Evolutionary conservation across 1,140 invertebrate genomes (phyloP).

Genomic region (Bathynomus jamesi): DNA sequence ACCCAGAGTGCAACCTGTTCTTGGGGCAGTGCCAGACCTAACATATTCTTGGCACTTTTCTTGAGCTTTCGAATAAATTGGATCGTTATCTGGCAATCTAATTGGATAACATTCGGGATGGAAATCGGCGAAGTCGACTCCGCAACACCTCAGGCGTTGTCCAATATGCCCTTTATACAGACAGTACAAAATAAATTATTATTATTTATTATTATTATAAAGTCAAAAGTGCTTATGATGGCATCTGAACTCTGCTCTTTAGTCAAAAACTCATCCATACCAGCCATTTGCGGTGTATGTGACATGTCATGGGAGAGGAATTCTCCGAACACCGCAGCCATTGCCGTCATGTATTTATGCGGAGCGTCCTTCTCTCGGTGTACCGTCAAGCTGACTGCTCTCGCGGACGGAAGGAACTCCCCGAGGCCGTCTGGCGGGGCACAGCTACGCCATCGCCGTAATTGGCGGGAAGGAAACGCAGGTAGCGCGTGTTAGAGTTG

Average conservation of each 20-base stretch:
- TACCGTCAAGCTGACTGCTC: conserved; percentile 57
- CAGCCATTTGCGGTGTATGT: conserved; percentile 60
- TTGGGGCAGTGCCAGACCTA: conserved; percentile 53
- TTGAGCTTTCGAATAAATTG: conserved; percentile 41
- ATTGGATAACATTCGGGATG: conserved; percentile 61
- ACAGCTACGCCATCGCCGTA: conserved; percentile 57
- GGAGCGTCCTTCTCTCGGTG: conserved; percentile 49
- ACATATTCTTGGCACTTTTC: conserved; percentile 61
- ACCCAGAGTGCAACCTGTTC: conserved; percentile 48
- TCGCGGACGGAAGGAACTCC: conserved; percentile 53
- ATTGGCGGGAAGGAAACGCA: conserved; percentile 63
- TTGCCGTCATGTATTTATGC: conserved; percentile 53
- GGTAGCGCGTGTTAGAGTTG: conserved; percentile 63
- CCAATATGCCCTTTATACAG: no score
- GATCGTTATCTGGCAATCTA: conserved; percentile 45
- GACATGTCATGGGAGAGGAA: conserved; percentile 60
- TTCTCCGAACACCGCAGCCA: conserved; percentile 52
- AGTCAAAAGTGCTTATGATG: no score
- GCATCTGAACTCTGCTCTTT: no score
- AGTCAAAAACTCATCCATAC: conserved; percentile 42
- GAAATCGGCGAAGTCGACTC: conserved; percentile 52
- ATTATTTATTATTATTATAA: no score
- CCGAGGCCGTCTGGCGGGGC: conserved; percentile 38
- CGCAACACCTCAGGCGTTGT: conserved; percentile 56
- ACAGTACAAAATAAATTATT: no score